Percentiles rank a stretch among this genome's conserved stretches.
These are phyloP conservation scores for Linepithema humile DNA, from an alignment of 1,140 invertebrate genomes.

Conservation along the genomic window DNA sequence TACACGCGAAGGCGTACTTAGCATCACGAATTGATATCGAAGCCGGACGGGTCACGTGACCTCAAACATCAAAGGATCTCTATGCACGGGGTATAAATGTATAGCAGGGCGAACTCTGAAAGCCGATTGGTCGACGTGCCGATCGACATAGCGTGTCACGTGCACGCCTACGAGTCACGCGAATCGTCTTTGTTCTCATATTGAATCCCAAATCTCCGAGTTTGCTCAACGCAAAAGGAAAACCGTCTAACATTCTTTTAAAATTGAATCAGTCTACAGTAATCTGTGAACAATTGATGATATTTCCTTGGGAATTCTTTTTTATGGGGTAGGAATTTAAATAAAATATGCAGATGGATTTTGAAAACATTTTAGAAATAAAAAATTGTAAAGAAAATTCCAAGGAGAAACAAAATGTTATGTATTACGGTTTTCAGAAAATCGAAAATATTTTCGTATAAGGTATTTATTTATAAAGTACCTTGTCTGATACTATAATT, in stretches of 20 bases:
- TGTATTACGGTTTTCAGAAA: not conserved
- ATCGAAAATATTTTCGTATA: not conserved
- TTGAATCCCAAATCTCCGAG: slow-evolving; percentile 41
- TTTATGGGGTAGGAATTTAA: not conserved
- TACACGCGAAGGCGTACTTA: slow-evolving; percentile 80
- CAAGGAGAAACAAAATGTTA: not conserved
- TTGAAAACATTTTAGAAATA: not conserved
- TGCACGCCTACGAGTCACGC: slow-evolving; percentile 81
- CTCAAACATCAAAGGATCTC: slow-evolving; percentile 76
- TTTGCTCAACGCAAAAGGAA: slow-evolving; percentile 31
- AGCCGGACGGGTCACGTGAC: slow-evolving; percentile 74
- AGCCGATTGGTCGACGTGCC: slow-evolving; percentile 76
- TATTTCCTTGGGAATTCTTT: not conserved
- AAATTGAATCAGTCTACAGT: not conserved
- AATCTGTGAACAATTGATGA: not conserved
- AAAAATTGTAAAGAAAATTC: not conserved
- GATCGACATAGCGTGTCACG: slow-evolving; percentile 76
- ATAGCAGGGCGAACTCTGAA: slow-evolving; percentile 73
- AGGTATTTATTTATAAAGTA: not conserved
- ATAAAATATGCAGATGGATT: no score
- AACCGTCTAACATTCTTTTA: not conserved
- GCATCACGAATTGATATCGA: slow-evolving; percentile 76
- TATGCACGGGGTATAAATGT: slow-evolving; percentile 59
- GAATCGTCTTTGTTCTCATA: slow-evolving; percentile 68
- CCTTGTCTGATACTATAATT: not conserved